Conservation (phyloP, 2,888 invertebrate species). For the Phyto melanocephala region DNA sequence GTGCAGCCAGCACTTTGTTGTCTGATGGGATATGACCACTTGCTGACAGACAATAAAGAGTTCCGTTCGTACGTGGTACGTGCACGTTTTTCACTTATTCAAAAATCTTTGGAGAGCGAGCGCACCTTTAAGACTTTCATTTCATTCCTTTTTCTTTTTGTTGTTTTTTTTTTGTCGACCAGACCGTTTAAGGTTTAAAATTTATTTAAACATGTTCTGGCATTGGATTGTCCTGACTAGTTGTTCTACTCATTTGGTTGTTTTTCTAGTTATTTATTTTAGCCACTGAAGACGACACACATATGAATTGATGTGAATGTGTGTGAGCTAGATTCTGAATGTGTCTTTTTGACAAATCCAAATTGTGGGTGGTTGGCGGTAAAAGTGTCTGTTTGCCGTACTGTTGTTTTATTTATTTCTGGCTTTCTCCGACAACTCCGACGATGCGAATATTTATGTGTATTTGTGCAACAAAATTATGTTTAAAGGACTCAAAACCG, state of each 20-base stretch:
- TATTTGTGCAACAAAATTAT: constrained; percentile 27
- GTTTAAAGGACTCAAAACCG: constrained; percentile 59
- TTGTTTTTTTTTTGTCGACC: constrained; percentile 57
- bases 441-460: constrained; percentile 25
- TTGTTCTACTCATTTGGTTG: constrained; percentile 49
- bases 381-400: neutral
- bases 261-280: constrained; percentile 2
- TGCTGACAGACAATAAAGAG: constrained; percentile 65
- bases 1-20: constrained; percentile 58
- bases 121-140: constrained; percentile 32
- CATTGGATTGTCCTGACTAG: constrained; percentile 52
- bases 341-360: constrained; percentile 44
- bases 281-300: constrained; percentile 38
- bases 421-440: constrained; percentile 2
- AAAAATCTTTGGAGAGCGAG: constrained; percentile 40
- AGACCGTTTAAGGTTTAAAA: constrained; percentile 67
- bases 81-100: constrained; percentile 19
- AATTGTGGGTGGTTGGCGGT: constrained; percentile 48
- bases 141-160: neutral
- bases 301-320: neutral
- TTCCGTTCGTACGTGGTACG: constrained; percentile 58
- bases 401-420: constrained; percentile 38
- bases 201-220: constrained; percentile 67
- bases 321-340: neutral
- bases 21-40: constrained; percentile 65